These are phyloP conservation scores for Galerucella nymphaeae DNA, from an alignment of 2,888 invertebrate genomes.

Conservation along the genomic window DNA sequence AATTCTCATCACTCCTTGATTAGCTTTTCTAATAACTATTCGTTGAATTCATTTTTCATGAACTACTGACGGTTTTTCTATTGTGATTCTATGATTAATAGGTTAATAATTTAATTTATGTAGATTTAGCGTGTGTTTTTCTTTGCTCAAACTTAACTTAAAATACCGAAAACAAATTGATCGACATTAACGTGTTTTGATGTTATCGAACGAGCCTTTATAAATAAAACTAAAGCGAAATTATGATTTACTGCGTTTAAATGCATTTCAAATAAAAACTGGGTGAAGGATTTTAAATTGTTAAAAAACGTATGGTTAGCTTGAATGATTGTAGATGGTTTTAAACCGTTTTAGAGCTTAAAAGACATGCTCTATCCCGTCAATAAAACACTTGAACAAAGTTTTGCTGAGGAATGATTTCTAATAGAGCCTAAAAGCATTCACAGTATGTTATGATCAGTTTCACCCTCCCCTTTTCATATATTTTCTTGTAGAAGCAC, in stretches of 20 bases:
- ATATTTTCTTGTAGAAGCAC: background rate
- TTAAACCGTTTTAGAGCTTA: no score
- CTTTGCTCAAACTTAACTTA: conserved; percentile 3
- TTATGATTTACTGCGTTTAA: no score
- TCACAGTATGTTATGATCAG: background rate
- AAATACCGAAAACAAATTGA: conserved; percentile 2
- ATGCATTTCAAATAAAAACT: no score
- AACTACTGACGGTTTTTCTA: conserved; percentile 40
- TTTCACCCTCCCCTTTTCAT: background rate
- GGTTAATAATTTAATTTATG: conserved; percentile 39
- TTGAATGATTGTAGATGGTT: no score
- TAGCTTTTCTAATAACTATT: conserved; percentile 49
- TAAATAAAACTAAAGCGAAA: background rate
- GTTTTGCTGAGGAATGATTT: no score
- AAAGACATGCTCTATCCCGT: no score
- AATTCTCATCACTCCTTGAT: conserved; percentile 44
- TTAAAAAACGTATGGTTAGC: no score
- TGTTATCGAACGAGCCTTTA: background rate
- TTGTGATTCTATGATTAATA: conserved; percentile 45
- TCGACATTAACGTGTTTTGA: conserved; percentile 1
- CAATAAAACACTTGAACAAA: no score
- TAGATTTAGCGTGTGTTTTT: conserved; percentile 37
- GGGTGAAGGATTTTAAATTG: no score
- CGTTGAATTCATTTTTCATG: conserved; percentile 48
- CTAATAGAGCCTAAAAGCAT: no score